phyloP scores from a whole-genome alignment of 2,888 invertebrate genomes.

The Rhimphoctona megacephalus region DNA sequence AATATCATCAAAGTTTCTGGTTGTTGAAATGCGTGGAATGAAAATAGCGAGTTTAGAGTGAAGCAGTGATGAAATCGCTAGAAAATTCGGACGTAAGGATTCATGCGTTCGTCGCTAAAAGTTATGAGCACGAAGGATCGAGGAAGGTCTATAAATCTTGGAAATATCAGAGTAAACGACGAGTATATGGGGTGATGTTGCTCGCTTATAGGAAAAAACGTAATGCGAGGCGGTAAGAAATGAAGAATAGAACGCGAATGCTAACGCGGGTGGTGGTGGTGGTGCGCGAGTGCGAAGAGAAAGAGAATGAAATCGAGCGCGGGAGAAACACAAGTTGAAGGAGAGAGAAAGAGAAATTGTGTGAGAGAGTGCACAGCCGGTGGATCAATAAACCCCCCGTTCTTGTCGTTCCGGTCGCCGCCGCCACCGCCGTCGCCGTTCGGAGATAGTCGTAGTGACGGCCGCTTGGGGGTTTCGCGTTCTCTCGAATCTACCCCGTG shows the following conservation, averaged over 20 bases:
- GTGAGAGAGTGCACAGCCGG: conserved; percentile 82
- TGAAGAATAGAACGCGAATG: conserved; percentile 18
- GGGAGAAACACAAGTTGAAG: conserved; percentile 39
- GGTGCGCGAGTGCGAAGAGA: conserved; percentile 22
- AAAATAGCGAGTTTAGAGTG: neutral
- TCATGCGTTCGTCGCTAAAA: neutral
- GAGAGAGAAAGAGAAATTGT: conserved; percentile 46
- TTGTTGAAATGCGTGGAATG: neutral
- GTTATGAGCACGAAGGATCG: conserved; percentile 37
- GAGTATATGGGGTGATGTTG: neutral
- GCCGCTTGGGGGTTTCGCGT: conserved; percentile 73
- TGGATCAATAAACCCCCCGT: conserved; percentile 83
- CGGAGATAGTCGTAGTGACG: conserved; percentile 61
- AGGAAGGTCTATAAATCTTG: neutral
- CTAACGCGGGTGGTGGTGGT: neutral
- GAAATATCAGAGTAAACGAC: conserved; percentile 6
- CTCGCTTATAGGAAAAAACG: conserved; percentile 13
- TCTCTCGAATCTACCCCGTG: conserved; percentile 61
- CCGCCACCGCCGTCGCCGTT: conserved; percentile 65
- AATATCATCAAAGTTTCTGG: neutral
- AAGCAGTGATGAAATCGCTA: neutral
- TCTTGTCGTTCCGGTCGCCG: conserved; percentile 58
- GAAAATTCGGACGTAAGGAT: neutral
- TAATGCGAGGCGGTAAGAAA: conserved; percentile 18
- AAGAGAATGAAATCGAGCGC: conserved; percentile 39